These are phyloP conservation scores for Cyrtorhinus lividipennis DNA, from an alignment of 1,140 invertebrate genomes.

Conservation along the genomic window DNA sequence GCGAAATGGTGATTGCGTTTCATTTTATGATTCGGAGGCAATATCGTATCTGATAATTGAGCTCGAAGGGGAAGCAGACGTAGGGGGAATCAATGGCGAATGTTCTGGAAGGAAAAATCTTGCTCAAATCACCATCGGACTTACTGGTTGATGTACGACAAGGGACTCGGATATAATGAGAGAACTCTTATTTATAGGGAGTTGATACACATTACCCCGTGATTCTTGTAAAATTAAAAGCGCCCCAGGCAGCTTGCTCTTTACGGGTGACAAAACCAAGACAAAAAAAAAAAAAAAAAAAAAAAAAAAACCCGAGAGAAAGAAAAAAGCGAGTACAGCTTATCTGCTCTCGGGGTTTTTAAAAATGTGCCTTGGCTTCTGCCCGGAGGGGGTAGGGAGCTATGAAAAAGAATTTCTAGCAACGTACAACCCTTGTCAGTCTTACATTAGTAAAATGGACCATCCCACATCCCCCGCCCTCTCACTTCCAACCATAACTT, in stretches of 20 bases:
- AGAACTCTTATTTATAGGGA: conserved; percentile 12
- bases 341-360: conserved; percentile 14
- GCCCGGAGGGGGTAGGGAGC: not conserved
- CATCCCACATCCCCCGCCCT: not conserved
- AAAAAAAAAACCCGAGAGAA: no score
- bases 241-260: conserved; percentile 7
- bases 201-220: conserved; percentile 15
- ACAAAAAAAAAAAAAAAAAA: conserved; percentile 4
- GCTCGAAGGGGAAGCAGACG: not conserved
- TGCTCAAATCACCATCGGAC: no score
- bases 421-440: conserved; percentile 11
- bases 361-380: conserved; percentile 10
- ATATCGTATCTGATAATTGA: not conserved
- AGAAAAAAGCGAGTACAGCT: conserved; percentile 11
- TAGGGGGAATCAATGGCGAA: not conserved
- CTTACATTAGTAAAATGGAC: conserved; percentile 16
- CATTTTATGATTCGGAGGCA: not conserved
- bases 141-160: not conserved
- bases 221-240: conserved; percentile 16
- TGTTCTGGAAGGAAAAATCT: not conserved
- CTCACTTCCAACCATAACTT: not conserved
- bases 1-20: no score
- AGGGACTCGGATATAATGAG: conserved; percentile 8
- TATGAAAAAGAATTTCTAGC: conserved; percentile 15
- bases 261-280: conserved; percentile 17